Evolutionary conservation across 2,797 vertebrate species (phyloP).

Genomic region (Macrochelys suwanniensis): DNA sequence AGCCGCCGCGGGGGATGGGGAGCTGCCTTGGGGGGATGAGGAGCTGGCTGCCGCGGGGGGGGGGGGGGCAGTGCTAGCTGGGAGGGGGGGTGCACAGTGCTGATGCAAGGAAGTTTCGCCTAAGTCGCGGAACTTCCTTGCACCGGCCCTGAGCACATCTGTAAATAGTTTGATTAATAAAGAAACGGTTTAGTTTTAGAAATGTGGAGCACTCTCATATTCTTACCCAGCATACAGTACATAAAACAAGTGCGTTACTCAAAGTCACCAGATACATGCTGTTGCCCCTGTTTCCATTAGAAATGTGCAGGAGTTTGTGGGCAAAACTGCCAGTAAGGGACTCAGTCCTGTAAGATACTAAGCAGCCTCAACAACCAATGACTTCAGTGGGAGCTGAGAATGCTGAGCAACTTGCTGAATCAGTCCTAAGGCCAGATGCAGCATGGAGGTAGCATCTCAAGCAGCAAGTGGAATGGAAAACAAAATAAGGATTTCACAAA

Average conservation of each 20-base stretch:
- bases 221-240: neutral
- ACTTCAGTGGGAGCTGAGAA: neutral
- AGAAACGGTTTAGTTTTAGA: neutral
- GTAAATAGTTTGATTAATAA: neutral
- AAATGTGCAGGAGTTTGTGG: neutral
- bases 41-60: too few relatives aligned
- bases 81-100: too few relatives aligned
- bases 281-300: neutral
- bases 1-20: too few relatives aligned
- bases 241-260: neutral
- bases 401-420: neutral
- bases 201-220: neutral
- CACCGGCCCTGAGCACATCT: too few relatives aligned
- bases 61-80: too few relatives aligned
- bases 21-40: too few relatives aligned
- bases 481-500: neutral
- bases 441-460: neutral
- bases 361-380: neutral
- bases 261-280: neutral
- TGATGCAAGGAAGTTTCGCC: too few relatives aligned
- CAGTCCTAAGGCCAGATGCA: neutral
- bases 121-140: too few relatives aligned
- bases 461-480: neutral
- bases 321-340: neutral
- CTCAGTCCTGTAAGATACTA: neutral